phyloP scores from a whole-genome alignment of 2,113 vertebrate species.

The Glareola pratincola region DNA sequence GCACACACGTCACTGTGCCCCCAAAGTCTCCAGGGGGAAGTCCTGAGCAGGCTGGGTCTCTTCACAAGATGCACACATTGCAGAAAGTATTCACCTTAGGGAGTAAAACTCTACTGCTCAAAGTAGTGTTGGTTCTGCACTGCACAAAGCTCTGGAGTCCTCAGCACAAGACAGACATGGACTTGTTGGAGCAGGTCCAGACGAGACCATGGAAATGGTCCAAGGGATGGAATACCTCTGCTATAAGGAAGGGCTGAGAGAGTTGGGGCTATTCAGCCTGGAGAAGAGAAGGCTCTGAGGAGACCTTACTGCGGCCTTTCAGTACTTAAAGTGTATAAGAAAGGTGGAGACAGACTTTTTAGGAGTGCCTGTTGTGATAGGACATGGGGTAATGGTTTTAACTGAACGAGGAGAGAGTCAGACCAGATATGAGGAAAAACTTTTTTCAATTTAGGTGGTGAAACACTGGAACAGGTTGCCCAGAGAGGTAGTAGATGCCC shows the following conservation, averaged over 20 bases:
- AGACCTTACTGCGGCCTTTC: fast-evolving
- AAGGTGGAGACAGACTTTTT: background rate
- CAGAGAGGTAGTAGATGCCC: background rate
- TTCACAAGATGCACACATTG: fast-evolving
- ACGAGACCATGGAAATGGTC: fast-evolving
- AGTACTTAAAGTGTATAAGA: background rate
- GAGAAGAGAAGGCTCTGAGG: background rate
- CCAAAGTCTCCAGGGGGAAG: background rate
- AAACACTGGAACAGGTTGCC: background rate
- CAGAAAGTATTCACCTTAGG: no score
- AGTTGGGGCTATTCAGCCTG: background rate
- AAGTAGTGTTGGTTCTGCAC: background rate
- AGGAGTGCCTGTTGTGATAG: fast-evolving
- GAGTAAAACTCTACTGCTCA: background rate
- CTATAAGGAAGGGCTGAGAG: background rate
- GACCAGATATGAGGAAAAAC: background rate
- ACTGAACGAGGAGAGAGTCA: background rate
- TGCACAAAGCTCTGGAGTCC: background rate
- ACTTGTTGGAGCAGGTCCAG: fast-evolving
- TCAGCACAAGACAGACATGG: fast-evolving
- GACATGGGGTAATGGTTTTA: background rate
- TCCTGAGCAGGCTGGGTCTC: background rate
- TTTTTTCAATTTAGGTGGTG: fast-evolving
- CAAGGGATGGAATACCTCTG: background rate
- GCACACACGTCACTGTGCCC: background rate